Evolutionary conservation across 2,888 invertebrate genomes (phyloP).

Genomic region (Lagria hirta): DNA sequence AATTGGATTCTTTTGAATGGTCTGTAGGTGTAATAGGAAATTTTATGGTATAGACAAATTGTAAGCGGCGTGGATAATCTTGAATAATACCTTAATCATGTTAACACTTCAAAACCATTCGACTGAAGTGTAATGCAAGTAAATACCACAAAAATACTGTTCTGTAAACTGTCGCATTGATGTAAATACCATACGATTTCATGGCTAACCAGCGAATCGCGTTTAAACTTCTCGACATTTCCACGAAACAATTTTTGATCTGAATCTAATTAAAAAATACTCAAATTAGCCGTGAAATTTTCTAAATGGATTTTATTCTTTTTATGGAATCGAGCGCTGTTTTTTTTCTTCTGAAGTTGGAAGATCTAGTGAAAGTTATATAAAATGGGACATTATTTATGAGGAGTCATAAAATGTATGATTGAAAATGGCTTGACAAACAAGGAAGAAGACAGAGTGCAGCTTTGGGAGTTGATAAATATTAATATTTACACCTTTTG

Average conservation of each 20-base stretch:
- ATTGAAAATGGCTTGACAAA: no score
- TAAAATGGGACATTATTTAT: no score
- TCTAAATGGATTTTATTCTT: no score
- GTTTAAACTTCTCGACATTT: conserved; percentile 2
- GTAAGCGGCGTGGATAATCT: conserved; percentile 13
- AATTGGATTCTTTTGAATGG: no score
- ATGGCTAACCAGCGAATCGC: conserved; percentile 7
- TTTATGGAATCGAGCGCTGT: no score
- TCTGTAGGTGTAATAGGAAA: no score
- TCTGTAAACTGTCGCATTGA: neutral
- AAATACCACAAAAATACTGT: conserved; percentile 4
- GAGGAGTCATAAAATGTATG: no score
- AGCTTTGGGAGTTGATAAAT: no score
- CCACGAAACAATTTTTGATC: conserved; percentile 11
- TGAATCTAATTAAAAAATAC: conserved; percentile 12
- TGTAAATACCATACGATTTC: conserved; percentile 9
- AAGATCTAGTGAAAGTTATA: no score
- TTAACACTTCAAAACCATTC: conserved; percentile 12
- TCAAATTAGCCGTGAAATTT: conserved; percentile 17
- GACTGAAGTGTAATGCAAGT: conserved; percentile 1
- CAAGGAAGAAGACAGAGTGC: no score
- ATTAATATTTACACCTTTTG: conserved; percentile 9
- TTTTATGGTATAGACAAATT: conserved; percentile 2
- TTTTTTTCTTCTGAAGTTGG: no score
- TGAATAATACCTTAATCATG: conserved; percentile 14